Evolutionary conservation across 2,113 vertebrate genomes (phyloP).

Genomic region (Prunella himalayana): DNA sequence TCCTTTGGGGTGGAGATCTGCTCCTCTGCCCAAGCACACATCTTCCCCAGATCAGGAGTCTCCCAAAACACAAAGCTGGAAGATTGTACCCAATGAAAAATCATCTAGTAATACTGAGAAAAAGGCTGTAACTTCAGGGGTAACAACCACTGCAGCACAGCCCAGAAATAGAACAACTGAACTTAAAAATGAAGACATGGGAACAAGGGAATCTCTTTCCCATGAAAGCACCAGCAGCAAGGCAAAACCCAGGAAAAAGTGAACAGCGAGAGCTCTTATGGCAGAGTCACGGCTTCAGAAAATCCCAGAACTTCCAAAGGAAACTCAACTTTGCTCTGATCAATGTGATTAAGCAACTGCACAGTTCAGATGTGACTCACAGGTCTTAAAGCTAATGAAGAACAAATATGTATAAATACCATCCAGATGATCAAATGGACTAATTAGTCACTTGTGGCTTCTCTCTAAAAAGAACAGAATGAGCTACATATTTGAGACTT

Average conservation of each 20-base stretch:
- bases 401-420: slow-evolving; percentile 75
- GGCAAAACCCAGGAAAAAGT: background rate
- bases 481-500: slow-evolving; percentile 54
- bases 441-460: slow-evolving; percentile 71
- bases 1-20: fast-evolving
- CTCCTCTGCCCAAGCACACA: background rate
- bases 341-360: slow-evolving; percentile 60
- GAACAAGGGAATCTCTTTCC: background rate
- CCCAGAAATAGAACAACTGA: background rate
- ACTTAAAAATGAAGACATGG: fast-evolving
- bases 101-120: background rate
- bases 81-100: fast-evolving
- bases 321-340: slow-evolving; percentile 36
- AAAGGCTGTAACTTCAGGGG: background rate
- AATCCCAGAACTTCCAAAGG: background rate
- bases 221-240: background rate
- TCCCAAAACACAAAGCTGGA: background rate
- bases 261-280: background rate
- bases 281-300: background rate
- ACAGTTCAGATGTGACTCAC: slow-evolving; percentile 65
- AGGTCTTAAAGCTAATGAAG: slow-evolving; percentile 61
- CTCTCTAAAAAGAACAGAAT: slow-evolving; percentile 61
- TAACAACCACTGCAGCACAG: background rate
- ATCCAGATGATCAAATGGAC: slow-evolving; percentile 72
- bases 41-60: background rate